Conservation (phyloP, 2,113 vertebrate genomes). For the Thalassarche chlororhynchos region DNA sequence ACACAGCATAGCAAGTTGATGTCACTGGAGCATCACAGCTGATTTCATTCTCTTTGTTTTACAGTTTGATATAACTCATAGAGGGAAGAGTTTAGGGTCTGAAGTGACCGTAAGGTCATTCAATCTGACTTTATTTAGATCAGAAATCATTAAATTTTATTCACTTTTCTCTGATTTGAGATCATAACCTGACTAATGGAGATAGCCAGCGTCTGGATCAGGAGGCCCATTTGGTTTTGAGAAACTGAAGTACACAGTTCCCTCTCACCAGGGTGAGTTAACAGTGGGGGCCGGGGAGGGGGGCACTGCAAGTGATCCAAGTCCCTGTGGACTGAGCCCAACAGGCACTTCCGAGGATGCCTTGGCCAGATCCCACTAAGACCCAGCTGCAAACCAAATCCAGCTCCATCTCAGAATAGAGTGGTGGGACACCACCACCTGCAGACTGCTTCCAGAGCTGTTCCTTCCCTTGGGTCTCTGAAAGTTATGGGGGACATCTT, state of each 20-base stretch:
- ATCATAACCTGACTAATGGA: background rate
- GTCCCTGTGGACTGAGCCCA: background rate
- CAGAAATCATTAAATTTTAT: background rate
- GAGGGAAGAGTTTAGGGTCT: background rate
- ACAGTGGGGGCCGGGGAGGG: fast-evolving
- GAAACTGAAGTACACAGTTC: background rate
- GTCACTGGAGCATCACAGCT: background rate
- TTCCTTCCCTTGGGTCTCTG: background rate
- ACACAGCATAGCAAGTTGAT: background rate
- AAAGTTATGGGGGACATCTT: background rate
- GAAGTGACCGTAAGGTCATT: background rate
- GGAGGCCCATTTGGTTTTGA: background rate
- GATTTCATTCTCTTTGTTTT: background rate
- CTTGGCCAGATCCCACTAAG: background rate
- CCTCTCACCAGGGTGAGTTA: background rate
- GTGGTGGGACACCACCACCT: background rate
- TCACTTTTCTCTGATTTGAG: background rate
- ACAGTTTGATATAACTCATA: background rate
- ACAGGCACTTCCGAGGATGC: background rate
- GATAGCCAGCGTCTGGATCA: background rate
- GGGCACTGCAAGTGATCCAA: background rate
- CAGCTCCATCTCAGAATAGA: background rate
- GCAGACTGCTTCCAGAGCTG: background rate
- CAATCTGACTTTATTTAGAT: background rate
- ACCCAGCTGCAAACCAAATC: background rate